Evolutionary conservation across 2,113 vertebrate genomes (phyloP).

Genomic region (Phrynosoma blainvillii): DNA sequence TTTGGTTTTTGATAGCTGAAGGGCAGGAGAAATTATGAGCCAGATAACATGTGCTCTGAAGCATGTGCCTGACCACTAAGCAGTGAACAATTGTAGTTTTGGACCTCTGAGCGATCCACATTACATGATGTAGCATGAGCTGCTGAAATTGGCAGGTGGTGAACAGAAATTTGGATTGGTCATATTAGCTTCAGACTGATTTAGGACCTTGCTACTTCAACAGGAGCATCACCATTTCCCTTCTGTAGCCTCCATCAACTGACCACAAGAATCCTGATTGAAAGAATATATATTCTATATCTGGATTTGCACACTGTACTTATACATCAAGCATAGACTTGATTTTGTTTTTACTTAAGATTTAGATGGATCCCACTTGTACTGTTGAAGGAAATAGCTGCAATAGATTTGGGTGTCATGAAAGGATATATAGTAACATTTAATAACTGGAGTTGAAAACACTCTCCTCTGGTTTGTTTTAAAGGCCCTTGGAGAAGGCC

Average conservation of each 20-base stretch:
- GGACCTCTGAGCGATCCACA: not conserved
- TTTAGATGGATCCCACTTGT: not conserved
- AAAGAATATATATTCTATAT: not conserved
- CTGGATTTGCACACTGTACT: not conserved
- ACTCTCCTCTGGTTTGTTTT: no score
- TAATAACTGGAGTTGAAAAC: no score
- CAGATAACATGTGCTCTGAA: not conserved
- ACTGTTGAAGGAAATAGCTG: not conserved
- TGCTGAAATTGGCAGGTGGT: not conserved
- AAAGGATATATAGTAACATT: no score
- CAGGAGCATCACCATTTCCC: no score
- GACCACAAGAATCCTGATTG: not conserved
- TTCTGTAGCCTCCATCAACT: not conserved
- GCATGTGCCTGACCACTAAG: not conserved
- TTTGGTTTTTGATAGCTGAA: not conserved
- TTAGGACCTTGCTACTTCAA: not conserved
- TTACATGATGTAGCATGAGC: not conserved
- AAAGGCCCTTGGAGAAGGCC: no score
- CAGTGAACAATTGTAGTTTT: not conserved
- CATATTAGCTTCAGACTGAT: not conserved
- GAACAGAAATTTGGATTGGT: not conserved
- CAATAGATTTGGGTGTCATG: no score
- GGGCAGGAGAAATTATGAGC: not conserved
- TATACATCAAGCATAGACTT: not conserved
- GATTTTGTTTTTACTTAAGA: not conserved